Conservation (phyloP, 1,140 invertebrate species). For the Melipona quadrifasciata region DNA sequence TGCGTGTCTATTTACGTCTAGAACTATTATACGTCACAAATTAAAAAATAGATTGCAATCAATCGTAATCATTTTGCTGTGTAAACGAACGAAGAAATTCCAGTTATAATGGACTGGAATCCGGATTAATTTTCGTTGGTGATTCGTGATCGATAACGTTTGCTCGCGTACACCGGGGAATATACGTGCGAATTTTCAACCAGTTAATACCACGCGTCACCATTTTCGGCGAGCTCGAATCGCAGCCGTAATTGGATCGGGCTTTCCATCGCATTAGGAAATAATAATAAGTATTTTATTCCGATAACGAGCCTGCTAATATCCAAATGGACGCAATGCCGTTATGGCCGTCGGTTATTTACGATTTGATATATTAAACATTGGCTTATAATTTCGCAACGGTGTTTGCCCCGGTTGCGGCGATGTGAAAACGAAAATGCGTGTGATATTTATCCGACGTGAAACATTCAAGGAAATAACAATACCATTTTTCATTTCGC, state of each 20-base stretch:
- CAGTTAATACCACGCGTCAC: not conserved
- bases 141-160: not conserved
- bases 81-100: not conserved
- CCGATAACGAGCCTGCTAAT: not conserved
- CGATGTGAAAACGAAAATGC: not conserved
- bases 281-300: slow-evolving; percentile 31
- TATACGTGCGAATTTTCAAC: not conserved
- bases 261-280: slow-evolving; percentile 12
- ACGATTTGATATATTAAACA: slow-evolving; percentile 12
- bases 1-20: too few species aligned
- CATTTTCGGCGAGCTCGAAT: not conserved
- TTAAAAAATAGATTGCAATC: not conserved
- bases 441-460: not conserved
- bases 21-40: too few species aligned
- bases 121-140: not conserved
- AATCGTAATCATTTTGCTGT: too few species aligned
- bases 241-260: not conserved
- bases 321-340: slow-evolving; percentile 1
- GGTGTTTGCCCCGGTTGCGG: not conserved
- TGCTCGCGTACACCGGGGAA: not conserved
- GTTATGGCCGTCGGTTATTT: not conserved
- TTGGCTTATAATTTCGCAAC: not conserved
- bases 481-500: not conserved
- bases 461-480: not conserved
- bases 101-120: not conserved